Evolutionary conservation across 2,797 vertebrate species (phyloP).

Genomic region (Paedocypris micromegethes): DNA sequence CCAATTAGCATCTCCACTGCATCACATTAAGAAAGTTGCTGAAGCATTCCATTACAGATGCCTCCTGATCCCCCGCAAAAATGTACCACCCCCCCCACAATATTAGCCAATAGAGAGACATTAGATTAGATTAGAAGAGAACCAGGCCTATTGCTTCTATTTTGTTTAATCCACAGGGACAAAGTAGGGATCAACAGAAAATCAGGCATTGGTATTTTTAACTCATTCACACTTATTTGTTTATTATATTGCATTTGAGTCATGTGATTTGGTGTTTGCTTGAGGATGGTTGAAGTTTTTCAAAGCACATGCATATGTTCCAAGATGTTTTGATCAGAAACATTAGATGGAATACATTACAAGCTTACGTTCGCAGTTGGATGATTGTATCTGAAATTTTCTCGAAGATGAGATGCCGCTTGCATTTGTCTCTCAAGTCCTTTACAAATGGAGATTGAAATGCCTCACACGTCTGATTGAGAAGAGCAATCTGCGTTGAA

Average conservation of each 20-base stretch:
- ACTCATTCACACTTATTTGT: too few species aligned
- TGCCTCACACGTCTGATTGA: background rate
- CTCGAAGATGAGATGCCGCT: too few species aligned
- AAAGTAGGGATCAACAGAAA: too few species aligned
- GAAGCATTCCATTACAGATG: slow-evolving; percentile 33
- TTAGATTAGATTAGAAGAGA: background rate
- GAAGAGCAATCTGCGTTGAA: background rate
- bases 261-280: slow-evolving; percentile 8
- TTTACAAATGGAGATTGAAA: background rate
- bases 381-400: too few species aligned
- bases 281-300: background rate
- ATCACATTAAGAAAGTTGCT: slow-evolving; percentile 53
- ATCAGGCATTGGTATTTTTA: too few species aligned
- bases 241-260: too few species aligned
- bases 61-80: slow-evolving; percentile 28
- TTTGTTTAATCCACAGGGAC: background rate
- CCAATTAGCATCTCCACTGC: slow-evolving; percentile 54
- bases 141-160: background rate
- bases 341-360: too few species aligned
- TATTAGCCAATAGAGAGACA: slow-evolving; percentile 21
- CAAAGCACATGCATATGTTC: background rate
- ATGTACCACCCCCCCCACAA: slow-evolving; percentile 42
- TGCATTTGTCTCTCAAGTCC: background rate
- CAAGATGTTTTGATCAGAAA: too few species aligned
- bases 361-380: too few species aligned